Conservation (phyloP, 2,797 vertebrate species). For the Pipistrellus pipistrellus region DNA sequence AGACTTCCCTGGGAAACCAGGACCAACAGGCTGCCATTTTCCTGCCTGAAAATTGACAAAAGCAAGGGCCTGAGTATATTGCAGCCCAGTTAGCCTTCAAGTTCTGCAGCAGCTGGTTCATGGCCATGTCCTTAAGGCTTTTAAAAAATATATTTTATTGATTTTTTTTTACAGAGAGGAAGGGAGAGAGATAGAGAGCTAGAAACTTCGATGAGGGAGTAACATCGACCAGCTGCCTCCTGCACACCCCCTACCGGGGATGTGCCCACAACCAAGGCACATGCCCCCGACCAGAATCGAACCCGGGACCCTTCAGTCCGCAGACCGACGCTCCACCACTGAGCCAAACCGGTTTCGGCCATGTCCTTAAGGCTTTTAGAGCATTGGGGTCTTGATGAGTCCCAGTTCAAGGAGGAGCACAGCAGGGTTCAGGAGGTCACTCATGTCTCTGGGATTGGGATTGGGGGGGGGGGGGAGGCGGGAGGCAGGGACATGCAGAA, state of each 20-base stretch:
- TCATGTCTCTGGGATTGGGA: background rate
- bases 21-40: background rate
- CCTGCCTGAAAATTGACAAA: background rate
- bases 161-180: too few relatives aligned
- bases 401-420: background rate
- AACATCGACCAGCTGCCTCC: too few relatives aligned
- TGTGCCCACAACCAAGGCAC: too few relatives aligned
- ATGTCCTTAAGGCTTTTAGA: background rate
- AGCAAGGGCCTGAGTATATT: background rate
- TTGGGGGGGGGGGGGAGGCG: fast-evolving
- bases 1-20: background rate
- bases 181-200: too few relatives aligned
- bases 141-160: too few relatives aligned
- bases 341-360: too few relatives aligned
- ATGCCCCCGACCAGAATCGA: too few relatives aligned
- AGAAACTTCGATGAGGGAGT: too few relatives aligned
- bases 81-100: background rate
- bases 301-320: too few relatives aligned
- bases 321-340: too few relatives aligned
- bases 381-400: background rate
- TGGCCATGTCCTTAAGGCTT: background rate
- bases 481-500: background rate
- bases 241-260: too few relatives aligned
- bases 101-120: background rate
- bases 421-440: background rate